These are phyloP conservation scores for Scaptomyza polygonia DNA, from an alignment of 2,888 invertebrate genomes.

Conservation along the genomic window DNA sequence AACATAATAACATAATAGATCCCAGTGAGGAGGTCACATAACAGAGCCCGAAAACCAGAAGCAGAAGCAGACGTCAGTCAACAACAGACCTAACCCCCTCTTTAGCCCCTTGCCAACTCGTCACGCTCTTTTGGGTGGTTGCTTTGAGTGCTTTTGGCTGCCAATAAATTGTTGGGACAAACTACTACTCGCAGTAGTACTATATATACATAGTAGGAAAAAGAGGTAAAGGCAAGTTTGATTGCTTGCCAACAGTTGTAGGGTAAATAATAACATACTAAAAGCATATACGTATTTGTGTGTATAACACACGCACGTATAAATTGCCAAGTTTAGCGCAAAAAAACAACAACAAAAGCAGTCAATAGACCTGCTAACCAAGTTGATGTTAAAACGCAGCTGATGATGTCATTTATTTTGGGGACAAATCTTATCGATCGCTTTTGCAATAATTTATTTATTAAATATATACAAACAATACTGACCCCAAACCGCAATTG, in stretches of 20 bases:
- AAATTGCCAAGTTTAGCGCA: constrained; percentile 52
- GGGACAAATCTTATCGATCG: constrained; percentile 61
- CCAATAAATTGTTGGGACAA: constrained; percentile 54
- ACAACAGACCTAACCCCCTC: background rate
- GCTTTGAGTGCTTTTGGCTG: constrained; percentile 67
- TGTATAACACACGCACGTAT: constrained; percentile 70
- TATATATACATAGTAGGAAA: too few species aligned
- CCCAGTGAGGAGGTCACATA: constrained; percentile 65
- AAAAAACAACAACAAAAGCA: constrained; percentile 17
- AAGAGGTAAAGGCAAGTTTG: constrained; percentile 57
- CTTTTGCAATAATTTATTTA: constrained; percentile 71
- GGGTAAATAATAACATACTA: constrained; percentile 29
- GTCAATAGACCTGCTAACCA: constrained; percentile 30
- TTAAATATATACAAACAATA: constrained; percentile 28
- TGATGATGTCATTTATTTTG: constrained; percentile 69
- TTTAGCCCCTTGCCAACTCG: constrained; percentile 6
- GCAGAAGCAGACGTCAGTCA: constrained; percentile 19
- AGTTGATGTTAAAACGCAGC: constrained; percentile 48
- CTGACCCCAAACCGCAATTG: constrained; percentile 44
- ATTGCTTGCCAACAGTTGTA: constrained; percentile 66
- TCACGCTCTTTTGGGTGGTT: constrained; percentile 52
- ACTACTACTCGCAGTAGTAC: background rate
- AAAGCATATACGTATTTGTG: background rate
- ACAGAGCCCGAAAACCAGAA: constrained; percentile 33
- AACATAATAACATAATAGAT: constrained; percentile 67